Conservation (phyloP, 2,888 invertebrate species). For the Dynastes maya region DNA sequence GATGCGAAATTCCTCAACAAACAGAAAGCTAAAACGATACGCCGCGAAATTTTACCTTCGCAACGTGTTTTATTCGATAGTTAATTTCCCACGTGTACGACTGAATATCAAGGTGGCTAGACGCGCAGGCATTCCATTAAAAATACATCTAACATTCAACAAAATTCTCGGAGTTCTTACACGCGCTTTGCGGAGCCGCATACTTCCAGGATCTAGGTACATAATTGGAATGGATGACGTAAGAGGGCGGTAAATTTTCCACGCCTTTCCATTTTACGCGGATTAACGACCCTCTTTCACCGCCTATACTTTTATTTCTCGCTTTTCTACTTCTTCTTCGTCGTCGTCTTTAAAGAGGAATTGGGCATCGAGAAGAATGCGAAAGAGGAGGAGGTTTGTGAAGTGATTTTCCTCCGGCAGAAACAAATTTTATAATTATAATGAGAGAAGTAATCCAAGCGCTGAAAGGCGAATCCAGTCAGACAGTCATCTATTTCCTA, state of each 20-base stretch:
- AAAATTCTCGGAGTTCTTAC: conserved; percentile 21
- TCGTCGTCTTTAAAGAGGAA: not conserved
- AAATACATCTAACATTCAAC: conserved; percentile 37
- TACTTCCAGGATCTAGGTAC: conserved; percentile 4
- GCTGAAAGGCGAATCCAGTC: not conserved
- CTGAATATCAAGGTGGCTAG: conserved; percentile 19
- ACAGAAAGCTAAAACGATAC: conserved; percentile 1
- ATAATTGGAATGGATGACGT: conserved; percentile 29
- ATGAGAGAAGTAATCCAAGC: conserved; percentile 5
- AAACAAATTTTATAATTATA: conserved; percentile 11
- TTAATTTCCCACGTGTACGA: conserved; percentile 37
- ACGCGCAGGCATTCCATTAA: conserved; percentile 34
- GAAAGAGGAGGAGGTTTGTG: not conserved
- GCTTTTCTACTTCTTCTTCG: conserved; percentile 4
- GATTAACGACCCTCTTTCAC: conserved; percentile 6
- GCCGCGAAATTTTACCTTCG: not conserved
- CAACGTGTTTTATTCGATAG: conserved; percentile 27
- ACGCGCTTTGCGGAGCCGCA: conserved; percentile 8
- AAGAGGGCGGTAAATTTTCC: conserved; percentile 18
- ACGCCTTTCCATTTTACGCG: conserved; percentile 6
- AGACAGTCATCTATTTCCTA: not conserved
- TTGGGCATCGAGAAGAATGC: not conserved
- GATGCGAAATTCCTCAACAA: not conserved
- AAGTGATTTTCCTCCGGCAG: not conserved
- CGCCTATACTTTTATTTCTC: not conserved